Evolutionary conservation across 2,888 invertebrate genomes (phyloP), one percentile per base, ranked within the genome.

Genomic region (Diachrysia chrysitis): DNA sequence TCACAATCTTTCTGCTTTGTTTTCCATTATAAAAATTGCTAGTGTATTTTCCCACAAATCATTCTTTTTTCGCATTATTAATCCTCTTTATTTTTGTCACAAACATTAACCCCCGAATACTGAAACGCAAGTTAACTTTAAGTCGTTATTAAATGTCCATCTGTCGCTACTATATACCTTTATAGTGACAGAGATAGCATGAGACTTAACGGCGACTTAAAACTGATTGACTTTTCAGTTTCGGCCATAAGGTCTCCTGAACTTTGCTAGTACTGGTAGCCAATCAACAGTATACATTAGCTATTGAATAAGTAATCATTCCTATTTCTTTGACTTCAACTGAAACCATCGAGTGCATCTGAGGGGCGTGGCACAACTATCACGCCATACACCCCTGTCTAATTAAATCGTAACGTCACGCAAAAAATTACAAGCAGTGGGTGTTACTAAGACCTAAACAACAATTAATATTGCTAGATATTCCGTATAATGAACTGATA

Each of bases 391-490:
- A 64, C 35, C 55, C 14, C 58, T 57, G 67, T 66, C 51, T 60
- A 64, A 72, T 68, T 67, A 69, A 71, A 69, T 58, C 58, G 74
- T 65, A 71, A 42, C 62, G 54, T 62, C 66, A 76, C 56, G 68
- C 63, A 69, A 76, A 74, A 72, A 74, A 66, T 12, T 74, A 65
- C 69, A 72, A 48, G 61, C 53, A 69, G 63, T 63, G 57, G 71
- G 75, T 71, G 76, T 62, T 67, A 25, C 71, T 25, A 65, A 71
- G 73, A 76, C 70, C 69, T 73, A 81, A 77, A 66, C 58, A 59
- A 48, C 23, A 74, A 81, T 78, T 74, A 75, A 68, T 71, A 79
- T 60, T 58, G 57, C 68, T 69, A 69, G 63, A 70, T 73, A 83
- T 70, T 70, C 58, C 55, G 58, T 61, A 58, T 67, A 69, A 63